phyloP scores from a whole-genome alignment of 37 sponge, comb jelly and placozoan genomes.

The Beroe ovata region DNA sequence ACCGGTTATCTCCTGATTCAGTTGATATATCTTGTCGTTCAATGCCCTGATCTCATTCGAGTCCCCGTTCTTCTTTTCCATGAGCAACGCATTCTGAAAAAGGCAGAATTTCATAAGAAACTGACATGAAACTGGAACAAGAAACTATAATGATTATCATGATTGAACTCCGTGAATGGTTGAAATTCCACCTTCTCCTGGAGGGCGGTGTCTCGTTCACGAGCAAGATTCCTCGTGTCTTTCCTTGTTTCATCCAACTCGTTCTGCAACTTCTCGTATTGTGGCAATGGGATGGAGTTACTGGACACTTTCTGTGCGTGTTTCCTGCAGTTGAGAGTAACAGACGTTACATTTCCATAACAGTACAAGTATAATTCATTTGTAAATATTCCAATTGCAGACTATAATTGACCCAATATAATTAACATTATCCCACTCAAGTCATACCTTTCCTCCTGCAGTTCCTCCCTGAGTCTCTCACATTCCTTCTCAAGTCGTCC shows the following conservation, averaged over 20 bases:
- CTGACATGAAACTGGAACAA: too few species aligned
- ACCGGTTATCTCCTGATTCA: conserved; percentile 5
- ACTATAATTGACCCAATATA: too few species aligned
- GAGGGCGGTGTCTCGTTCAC: conserved; percentile 53
- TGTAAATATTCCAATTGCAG: too few species aligned
- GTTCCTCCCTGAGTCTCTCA: conserved; percentile 43
- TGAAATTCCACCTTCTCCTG: conserved; percentile 67
- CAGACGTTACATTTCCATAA: background rate
- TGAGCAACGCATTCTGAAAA: conserved; percentile 10
- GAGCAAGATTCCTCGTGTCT: background rate
- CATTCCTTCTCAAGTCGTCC: conserved; percentile 38
- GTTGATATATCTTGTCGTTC: conserved; percentile 28
- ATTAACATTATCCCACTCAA: too few species aligned
- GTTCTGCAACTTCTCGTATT: conserved; percentile 54
- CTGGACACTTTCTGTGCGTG: conserved; percentile 49
- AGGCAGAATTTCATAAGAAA: background rate
- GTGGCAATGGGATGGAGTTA: background rate
- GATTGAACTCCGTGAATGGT: too few species aligned
- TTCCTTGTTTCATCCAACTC: conserved; percentile 37
- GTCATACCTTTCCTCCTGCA: conserved; percentile 59
- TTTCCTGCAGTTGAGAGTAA: conserved; percentile 23
- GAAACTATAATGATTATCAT: too few species aligned
- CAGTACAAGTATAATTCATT: too few species aligned
- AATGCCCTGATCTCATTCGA: conserved; percentile 6
- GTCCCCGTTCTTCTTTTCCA: conserved; percentile 20